Evolutionary conservation across 2,888 invertebrate genomes (phyloP).

Genomic region (Podabrus alpinus): DNA sequence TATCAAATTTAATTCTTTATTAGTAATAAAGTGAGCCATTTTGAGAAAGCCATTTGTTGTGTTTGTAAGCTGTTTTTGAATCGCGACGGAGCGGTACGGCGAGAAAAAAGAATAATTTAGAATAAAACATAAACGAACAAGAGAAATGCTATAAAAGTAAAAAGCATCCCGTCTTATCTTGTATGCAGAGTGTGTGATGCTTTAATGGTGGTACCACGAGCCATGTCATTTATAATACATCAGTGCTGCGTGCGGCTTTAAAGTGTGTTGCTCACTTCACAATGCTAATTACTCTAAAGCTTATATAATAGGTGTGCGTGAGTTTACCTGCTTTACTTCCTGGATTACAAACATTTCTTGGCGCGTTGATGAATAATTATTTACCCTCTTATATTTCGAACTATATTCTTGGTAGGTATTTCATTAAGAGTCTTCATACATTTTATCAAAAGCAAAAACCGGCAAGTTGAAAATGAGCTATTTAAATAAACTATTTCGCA

Average conservation of each 20-base stretch:
- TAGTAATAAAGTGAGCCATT: neutral
- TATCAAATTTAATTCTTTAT: neutral
- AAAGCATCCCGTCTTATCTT: conserved; percentile 39
- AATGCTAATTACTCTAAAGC: conserved; percentile 41
- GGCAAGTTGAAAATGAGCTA: conserved; percentile 20
- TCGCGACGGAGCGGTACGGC: neutral
- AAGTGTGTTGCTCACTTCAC: conserved; percentile 43
- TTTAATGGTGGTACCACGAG: conserved; percentile 48
- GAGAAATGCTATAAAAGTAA: conserved; percentile 25
- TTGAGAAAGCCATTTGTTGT: neutral
- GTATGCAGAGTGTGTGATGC: conserved; percentile 43
- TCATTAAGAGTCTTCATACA: conserved; percentile 26
- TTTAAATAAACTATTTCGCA: conserved; percentile 23
- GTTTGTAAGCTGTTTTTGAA: neutral
- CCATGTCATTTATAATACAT: conserved; percentile 49
- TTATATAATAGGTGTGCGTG: conserved; percentile 33
- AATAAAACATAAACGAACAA: neutral
- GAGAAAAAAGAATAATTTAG: neutral
- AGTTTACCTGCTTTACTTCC: conserved; percentile 35
- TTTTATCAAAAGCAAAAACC: conserved; percentile 22
- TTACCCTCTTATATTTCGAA: conserved; percentile 24
- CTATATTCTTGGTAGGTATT: conserved; percentile 21
- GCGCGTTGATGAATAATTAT: conserved; percentile 43
- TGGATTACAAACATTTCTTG: conserved; percentile 39
- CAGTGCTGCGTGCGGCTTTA: conserved; percentile 40